These are phyloP conservation scores for Pristionchus exspectatus DNA, from an alignment of 2,888 invertebrate species.

Conservation along the genomic window DNA sequence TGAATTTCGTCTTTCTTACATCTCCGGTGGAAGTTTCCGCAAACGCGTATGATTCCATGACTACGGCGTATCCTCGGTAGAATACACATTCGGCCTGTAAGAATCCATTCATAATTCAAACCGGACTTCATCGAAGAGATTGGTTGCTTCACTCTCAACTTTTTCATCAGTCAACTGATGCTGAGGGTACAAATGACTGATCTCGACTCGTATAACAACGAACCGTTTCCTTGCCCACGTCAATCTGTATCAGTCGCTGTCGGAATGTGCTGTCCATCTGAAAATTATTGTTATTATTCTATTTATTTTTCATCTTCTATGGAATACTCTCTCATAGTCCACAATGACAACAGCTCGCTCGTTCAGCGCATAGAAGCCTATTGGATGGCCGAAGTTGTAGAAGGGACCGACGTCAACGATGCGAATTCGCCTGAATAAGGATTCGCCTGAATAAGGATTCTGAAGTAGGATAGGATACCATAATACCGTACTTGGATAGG, in stretches of 20 bases:
- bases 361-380: constrained; percentile 40
- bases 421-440: constrained; percentile 12
- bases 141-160: too few relatives aligned
- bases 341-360: constrained; percentile 12
- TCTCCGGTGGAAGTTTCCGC: not conserved
- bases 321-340: constrained; percentile 17
- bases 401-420: constrained; percentile 4
- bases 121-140: too few relatives aligned
- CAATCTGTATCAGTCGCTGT: constrained; percentile 14
- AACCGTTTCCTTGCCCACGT: not conserved
- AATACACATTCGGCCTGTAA: not conserved
- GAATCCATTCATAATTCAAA: too few relatives aligned
- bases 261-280: not conserved
- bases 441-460: not conserved
- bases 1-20: not conserved
- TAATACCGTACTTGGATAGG: constrained; percentile 29
- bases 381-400: not conserved
- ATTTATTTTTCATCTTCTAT: not conserved
- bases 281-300: too few relatives aligned
- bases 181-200: too few relatives aligned
- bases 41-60: not conserved
- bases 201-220: not conserved
- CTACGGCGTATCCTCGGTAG: not conserved
- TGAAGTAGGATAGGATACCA: not conserved
- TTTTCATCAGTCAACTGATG: too few relatives aligned